These are phyloP conservation scores for Salarias fasciatus DNA, from an alignment of 2,797 vertebrate species.

Conservation along the genomic window DNA sequence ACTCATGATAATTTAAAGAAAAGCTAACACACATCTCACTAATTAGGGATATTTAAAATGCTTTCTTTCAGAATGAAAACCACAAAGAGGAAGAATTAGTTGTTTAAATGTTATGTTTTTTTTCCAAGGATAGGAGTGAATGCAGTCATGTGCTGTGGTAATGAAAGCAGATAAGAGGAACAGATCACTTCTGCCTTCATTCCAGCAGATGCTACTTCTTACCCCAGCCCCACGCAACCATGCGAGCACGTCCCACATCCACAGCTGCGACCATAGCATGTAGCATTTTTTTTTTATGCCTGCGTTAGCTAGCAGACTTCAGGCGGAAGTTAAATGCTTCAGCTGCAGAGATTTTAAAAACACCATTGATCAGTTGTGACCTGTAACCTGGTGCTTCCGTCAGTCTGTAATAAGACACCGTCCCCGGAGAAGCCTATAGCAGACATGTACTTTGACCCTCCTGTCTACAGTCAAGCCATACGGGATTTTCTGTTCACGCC, in stretches of 20 bases:
- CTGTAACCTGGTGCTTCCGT: constrained; percentile 16
- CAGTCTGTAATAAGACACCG: constrained; percentile 11
- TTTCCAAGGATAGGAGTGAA: constrained; percentile 19
- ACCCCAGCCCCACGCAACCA: constrained; percentile 42
- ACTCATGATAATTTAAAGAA: too few relatives aligned
- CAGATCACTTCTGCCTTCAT: constrained; percentile 56
- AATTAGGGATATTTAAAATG: background rate
- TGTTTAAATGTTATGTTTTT: constrained; percentile 1
- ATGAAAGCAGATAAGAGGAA: constrained; percentile 60
- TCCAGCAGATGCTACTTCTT: constrained; percentile 43
- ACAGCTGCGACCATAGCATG: constrained; percentile 48
- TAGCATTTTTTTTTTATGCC: constrained; percentile 1
- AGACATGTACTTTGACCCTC: constrained; percentile 59
- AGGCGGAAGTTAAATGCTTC: constrained; percentile 9
- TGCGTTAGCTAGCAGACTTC: constrained; percentile 4
- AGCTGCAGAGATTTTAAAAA: constrained; percentile 20
- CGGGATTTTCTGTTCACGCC: constrained; percentile 21
- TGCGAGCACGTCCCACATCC: constrained; percentile 18
- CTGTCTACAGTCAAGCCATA: constrained; percentile 6
- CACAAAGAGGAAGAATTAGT: background rate
- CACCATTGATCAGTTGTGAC: constrained; percentile 18
- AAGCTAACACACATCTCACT: too few relatives aligned
- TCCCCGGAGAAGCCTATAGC: constrained; percentile 2
- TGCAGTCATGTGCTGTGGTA: constrained; percentile 24
- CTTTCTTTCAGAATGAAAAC: background rate